These are phyloP conservation scores for Cephalopterus ornatus DNA, from an alignment of 2,113 vertebrate species.

Conservation along the genomic window DNA sequence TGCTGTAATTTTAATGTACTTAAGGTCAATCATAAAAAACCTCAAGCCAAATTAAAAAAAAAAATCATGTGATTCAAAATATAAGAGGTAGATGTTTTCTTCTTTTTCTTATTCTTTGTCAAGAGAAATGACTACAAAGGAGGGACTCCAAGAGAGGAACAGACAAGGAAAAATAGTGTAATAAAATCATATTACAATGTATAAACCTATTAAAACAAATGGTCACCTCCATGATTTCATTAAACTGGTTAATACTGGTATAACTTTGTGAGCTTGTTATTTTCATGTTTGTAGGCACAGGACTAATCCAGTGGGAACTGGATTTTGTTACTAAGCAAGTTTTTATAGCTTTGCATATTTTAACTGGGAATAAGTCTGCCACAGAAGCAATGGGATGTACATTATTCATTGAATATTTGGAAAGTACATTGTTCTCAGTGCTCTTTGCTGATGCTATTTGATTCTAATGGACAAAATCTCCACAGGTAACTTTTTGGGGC, in stretches of 20 bases:
- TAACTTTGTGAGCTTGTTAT: background rate
- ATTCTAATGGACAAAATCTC: background rate
- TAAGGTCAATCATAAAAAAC: background rate
- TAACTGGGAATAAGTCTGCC: constrained; percentile 33
- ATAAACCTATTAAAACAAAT: background rate
- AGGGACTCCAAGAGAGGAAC: background rate
- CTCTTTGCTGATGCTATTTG: background rate
- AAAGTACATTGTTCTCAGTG: background rate
- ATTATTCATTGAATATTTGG: background rate
- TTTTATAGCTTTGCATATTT: constrained; percentile 14
- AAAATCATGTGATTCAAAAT: background rate
- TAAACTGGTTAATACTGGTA: background rate
- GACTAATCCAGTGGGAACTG: background rate
- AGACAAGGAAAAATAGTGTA: background rate
- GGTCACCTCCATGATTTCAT: background rate
- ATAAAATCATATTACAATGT: background rate
- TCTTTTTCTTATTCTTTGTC: background rate
- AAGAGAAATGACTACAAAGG: background rate
- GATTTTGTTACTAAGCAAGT: background rate
- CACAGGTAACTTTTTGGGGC: background rate
- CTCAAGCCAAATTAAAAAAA: background rate
- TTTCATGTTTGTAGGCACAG: background rate
- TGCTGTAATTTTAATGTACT: background rate
- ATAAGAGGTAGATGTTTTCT: background rate
- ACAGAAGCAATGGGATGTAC: background rate